A percentile compares a stretch with the other conserved stretches of the same genome.
Evolutionary conservation across 2,888 invertebrate genomes (phyloP).

Genomic region (Parasteatoda lunata): DNA sequence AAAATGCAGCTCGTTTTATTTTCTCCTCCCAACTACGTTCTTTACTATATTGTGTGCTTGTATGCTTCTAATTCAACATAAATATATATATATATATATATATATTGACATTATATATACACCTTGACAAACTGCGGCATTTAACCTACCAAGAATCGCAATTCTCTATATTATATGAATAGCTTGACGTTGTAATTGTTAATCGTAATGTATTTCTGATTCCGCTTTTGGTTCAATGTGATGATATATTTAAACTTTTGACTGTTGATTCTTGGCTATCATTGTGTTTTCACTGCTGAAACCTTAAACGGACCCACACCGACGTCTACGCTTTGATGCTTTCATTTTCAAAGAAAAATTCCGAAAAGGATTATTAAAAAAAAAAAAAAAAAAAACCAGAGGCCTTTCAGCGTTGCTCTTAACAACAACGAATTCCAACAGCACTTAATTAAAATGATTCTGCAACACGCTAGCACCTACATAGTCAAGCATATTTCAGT

Average conservation of each 20-base stretch:
- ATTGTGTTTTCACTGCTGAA: constrained; percentile 53
- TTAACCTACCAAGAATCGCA: constrained; percentile 66
- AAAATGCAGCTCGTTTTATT: constrained; percentile 43
- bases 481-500: constrained; percentile 3
- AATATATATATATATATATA: constrained; percentile 42
- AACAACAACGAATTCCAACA: constrained; percentile 65
- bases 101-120: constrained; percentile 66
- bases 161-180: constrained; percentile 67
- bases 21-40: constrained; percentile 57
- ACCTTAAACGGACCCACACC: constrained; percentile 34
- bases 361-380: not conserved
- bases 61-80: constrained; percentile 62
- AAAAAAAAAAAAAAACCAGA: constrained; percentile 54
- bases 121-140: constrained; percentile 61
- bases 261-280: constrained; percentile 35
- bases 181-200: constrained; percentile 66
- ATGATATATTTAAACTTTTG: constrained; percentile 46
- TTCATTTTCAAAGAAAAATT: constrained; percentile 18
- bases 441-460: constrained; percentile 23
- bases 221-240: constrained; percentile 55
- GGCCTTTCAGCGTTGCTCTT: constrained; percentile 58
- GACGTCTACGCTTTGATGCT: constrained; percentile 51
- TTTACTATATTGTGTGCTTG: constrained; percentile 63
- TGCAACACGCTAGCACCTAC: constrained; percentile 37
- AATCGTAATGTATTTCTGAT: constrained; percentile 60